Evolutionary conservation across 2,888 invertebrate species (phyloP), one percentile per base, ranked within the genome.

Genomic region (Xylophagus ater): DNA sequence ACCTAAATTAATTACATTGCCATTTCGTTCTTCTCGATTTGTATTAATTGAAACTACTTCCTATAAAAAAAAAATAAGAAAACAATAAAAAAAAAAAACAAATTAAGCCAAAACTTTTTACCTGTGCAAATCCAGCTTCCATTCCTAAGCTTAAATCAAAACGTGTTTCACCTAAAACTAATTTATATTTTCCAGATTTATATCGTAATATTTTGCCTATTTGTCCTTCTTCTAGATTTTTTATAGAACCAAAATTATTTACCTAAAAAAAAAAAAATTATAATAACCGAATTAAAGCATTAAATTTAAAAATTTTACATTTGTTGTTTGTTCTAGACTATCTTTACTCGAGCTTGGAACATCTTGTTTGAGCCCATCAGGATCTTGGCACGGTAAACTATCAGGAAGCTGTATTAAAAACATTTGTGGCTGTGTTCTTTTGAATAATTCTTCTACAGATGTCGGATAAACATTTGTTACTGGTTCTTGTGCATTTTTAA

Each of bases 61-160:
- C 54, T 65, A 38, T 4, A 47, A 47, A 34, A 7, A 20, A 15
- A 23, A n/a, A n/a, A n/a, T n/a, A n/a, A n/a, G n/a, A n/a, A 17
- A 23, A 14, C 32, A 19, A 21, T 7, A 29, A 10, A 10, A 32
- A n/a, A n/a, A n/a, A n/a, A n/a, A n/a, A n/a, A n/a, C n/a, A n/a
- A n/a, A n/a, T n/a, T n/a, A n/a, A n/a, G n/a, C n/a, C n/a, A n/a
- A n/a, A n/a, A n/a, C n/a, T n/a, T n/a, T 23, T 28, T 42, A 51
- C 57, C 53, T 74, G 74, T 47, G 71, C 58, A 53, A 72, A 74
- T 1, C 72, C 69, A 0, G 73, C 59, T 37, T 73, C 71, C 1
- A 73, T 70, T 12, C 76, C 76, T 45, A 71, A 61, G 31, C 67
- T 66, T 7, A 76, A 67, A 59, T 76, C 75, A 47, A 73, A 75